Percentiles rank a stretch among this genome's conserved stretches.
These are phyloP conservation scores for Listronotus bonariensis DNA, from an alignment of 1,140 invertebrate genomes.

Conservation along the genomic window DNA sequence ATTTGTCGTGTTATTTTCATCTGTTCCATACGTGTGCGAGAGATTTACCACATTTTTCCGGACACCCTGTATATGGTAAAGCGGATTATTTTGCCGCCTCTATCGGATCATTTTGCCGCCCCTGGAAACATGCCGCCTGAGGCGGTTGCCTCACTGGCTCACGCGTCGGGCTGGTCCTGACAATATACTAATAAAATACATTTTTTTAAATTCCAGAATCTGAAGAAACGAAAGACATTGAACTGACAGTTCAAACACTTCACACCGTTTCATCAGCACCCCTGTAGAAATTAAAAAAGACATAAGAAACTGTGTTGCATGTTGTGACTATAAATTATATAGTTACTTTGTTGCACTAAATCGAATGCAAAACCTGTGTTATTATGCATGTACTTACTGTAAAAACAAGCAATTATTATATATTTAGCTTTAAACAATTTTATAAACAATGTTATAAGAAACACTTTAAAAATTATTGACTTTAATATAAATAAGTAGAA, in stretches of 20 bases:
- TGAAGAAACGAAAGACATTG: slow-evolving; percentile 79
- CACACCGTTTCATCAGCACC: slow-evolving; percentile 56
- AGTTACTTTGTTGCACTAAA: neutral
- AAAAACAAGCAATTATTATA: slow-evolving; percentile 4
- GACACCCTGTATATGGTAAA: too few species aligned
- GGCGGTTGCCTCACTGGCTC: too few species aligned
- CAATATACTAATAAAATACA: too few species aligned
- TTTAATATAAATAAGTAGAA: too few species aligned
- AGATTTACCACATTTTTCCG: too few species aligned
- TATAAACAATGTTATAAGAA: neutral
- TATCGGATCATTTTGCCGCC: too few species aligned
- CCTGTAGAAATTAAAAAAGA: slow-evolving; percentile 48
- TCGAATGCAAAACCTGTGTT: neutral
- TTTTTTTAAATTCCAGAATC: slow-evolving; percentile 56
- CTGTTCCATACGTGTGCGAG: too few species aligned
- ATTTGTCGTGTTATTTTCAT: too few species aligned
- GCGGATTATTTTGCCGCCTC: too few species aligned
- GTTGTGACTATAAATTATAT: slow-evolving; percentile 51
- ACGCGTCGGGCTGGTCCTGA: too few species aligned
- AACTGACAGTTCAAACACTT: slow-evolving; percentile 81
- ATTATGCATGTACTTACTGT: slow-evolving; percentile 15
- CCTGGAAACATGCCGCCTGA: too few species aligned
- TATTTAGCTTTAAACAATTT: neutral
- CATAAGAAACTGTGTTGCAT: slow-evolving; percentile 54
- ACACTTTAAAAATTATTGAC: neutral